Evolutionary conservation across 2,888 invertebrate species (phyloP).

Genomic region (Phengaris alcon): DNA sequence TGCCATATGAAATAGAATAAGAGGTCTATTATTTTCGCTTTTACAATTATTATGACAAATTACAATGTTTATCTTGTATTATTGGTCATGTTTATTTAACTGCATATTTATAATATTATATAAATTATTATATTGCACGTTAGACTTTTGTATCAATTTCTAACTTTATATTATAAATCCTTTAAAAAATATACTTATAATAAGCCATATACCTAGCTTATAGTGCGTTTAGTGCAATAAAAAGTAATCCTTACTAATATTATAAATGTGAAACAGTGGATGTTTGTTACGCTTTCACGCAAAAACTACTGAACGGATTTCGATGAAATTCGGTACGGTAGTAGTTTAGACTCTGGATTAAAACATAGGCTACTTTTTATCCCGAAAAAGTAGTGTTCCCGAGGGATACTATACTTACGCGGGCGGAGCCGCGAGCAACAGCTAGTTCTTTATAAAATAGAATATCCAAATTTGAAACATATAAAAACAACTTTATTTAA

Average conservation of each 20-base stretch:
- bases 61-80: background rate
- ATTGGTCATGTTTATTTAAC: background rate
- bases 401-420: no score
- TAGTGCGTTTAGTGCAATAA: constrained; percentile 22
- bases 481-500: background rate
- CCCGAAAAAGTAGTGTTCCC: no score
- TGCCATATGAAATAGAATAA: constrained; percentile 24
- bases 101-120: background rate
- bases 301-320: no score
- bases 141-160: background rate
- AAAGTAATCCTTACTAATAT: no score
- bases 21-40: constrained; percentile 5
- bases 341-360: no score
- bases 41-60: constrained; percentile 7
- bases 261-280: no score
- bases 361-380: no score
- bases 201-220: constrained; percentile 8
- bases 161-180: background rate
- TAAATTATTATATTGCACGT: background rate
- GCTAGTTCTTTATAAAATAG: background rate
- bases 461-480: background rate
- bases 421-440: no score
- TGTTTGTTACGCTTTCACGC: no score
- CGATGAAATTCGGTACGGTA: no score
- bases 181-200: background rate